Conservation (phyloP, 23 tunicate species). For the Clavelina lepadiformis region DNA sequence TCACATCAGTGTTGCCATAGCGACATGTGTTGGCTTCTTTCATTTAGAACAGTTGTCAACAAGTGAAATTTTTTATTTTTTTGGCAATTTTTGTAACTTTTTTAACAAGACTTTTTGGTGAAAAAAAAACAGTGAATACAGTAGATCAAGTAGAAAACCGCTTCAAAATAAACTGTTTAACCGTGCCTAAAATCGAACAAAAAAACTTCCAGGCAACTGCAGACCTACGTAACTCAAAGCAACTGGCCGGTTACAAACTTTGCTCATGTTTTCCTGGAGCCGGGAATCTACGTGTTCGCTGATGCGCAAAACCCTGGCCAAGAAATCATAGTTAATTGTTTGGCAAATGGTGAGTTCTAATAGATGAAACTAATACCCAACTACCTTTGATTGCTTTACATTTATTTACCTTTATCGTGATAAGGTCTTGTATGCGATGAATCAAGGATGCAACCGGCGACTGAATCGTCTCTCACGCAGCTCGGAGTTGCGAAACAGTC, state of each 20-base stretch:
- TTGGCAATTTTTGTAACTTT: no score
- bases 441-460: constrained; percentile 62
- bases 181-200: no score
- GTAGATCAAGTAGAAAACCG: no score
- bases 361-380: background rate
- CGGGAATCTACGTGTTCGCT: constrained; percentile 92
- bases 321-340: constrained; percentile 70
- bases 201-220: constrained; percentile 65
- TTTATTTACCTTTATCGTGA: background rate
- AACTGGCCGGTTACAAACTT: constrained; percentile 67
- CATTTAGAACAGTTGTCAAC: no score
- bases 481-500: constrained; percentile 70
- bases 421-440: constrained; percentile 59
- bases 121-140: no score
- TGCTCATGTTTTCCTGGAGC: constrained; percentile 74
- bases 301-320: constrained; percentile 61
- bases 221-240: constrained; percentile 42
- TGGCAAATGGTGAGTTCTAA: constrained; percentile 37
- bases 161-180: no score
- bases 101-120: no score
- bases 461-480: constrained; percentile 33
- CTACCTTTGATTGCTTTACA: background rate
- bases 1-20: no score
- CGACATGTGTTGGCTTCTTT: no score
- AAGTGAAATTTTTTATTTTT: background rate